Evolutionary conservation across 2,797 vertebrate genomes (phyloP), one percentile per base, ranked within the genome.

Genomic region (Leptodactylus fallax): DNA sequence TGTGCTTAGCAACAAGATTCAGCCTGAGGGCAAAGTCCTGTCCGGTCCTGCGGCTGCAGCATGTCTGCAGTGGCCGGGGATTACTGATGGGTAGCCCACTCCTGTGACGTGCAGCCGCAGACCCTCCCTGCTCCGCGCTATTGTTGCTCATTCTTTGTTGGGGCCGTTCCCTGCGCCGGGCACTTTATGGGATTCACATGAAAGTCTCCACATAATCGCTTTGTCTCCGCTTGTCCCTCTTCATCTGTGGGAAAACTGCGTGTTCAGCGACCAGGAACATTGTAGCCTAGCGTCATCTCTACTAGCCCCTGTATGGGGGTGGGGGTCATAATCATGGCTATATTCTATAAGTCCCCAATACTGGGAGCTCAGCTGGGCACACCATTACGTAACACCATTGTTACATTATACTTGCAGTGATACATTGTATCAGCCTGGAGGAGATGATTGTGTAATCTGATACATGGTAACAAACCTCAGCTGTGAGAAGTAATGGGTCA

Each of bases 11-110:
- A 80, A 85, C 79, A 9, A n/a, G 47, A 13, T 71, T 61, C 81
- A 65, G 65, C 61, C 67, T 25, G 16, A n/a, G 87, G 83, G 17
- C 78, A 88, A 81, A 88, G 87, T 88, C 82, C 79, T 55, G 10
- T n/a, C 5, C 0, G 19, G 47, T 51, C 47, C 47, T 5, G 10
- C 21, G 7, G 61, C 51, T 8, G 51, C 51, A 53, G 51, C 51
- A 36, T 69, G 25, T 23, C 23, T 0, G 63, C 63, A 67, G 61
- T 23, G 3, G 13, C 71, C 12, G 45, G 45, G 36, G 36, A 36
- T 3, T 0, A 0, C 3, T 19, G 5, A 67, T 72, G 19, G 17
- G 3, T 10, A 45, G 17, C 2, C 3, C 45, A 16, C 7, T 8
- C 11, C 49, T 3, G 36, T 21, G 6, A 7, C 1, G 25, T 27